Base-by-base conservation (phyloP, 2,888 invertebrate genomes). In the Tenthredo amoena region DNA sequence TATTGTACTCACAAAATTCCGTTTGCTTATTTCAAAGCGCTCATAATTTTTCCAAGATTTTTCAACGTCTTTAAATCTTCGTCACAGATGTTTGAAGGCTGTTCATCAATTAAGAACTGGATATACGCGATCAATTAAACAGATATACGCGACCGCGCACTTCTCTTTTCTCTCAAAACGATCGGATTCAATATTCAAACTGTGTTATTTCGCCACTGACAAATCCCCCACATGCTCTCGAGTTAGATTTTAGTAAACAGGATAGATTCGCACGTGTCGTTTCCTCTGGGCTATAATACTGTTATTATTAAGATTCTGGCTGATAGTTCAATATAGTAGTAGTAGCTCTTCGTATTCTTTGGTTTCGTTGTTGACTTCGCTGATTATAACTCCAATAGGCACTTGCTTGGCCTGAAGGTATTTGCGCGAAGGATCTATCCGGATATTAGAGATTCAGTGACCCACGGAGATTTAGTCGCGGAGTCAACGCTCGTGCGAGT, bases 1-100 rank as follows among this genome's bases (percentile, higher is more conserved):
- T 43, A 43, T 40, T 43, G 55, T 77, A 77, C 77, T 77, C 55
- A 77, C 77, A n/a, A 77, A 77, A 77, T 77, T 77, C 9, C 18
- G 55, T 77, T 55, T 31, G 43, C 50, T 55, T 77, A 55, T 50
- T 50, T 34, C 21, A 26, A 50, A 7, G 9, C 31, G 77, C 9
- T 50, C 47, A 50, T 50, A 18, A 77, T 31, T 55, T 55, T 55
- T 77, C 34, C 7, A 55, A 77, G 26, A 18, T 34, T 50, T 18
- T 50, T 31, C 50, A 77, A 55, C 77, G 34, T 10, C 31, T 77
- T 55, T n/a, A 10, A 77, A 55, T 50, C 55, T 77, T 18, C n/a
- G 55, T 50, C 55, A 77, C 50, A 77, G 31, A 55, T 77, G 47
- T 31, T 77, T n/a, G n/a, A 34, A 50, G 15, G 34, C 18, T 31